phyloP scores from a whole-genome alignment of 2,888 invertebrate species.

The Rhimphoctona megacephalus region DNA sequence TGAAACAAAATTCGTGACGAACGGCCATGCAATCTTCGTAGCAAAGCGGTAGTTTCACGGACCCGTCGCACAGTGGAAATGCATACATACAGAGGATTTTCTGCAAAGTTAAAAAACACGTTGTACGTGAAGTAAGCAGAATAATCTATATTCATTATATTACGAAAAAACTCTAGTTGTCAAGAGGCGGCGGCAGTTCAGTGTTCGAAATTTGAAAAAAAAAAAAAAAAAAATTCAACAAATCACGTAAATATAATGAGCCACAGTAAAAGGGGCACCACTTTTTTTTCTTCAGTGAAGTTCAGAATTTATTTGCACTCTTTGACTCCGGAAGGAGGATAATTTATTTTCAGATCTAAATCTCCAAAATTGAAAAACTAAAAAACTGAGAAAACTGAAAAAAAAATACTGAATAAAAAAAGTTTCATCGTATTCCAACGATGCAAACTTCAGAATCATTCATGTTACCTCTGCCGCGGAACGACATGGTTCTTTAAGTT shows the following conservation, averaged over 20 bases:
- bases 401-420: not conserved
- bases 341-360: not conserved
- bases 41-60: conserved; percentile 92
- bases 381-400: not conserved
- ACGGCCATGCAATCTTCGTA: conserved; percentile 98
- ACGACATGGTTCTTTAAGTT: conserved; percentile 93
- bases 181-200: no score
- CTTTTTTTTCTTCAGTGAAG: not conserved
- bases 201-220: no score
- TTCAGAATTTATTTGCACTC: no score
- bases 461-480: conserved; percentile 91
- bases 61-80: conserved; percentile 94
- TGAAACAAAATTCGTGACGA: conserved; percentile 95
- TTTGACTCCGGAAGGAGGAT: no score
- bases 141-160: no score
- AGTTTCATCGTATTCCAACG: not conserved
- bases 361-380: not conserved
- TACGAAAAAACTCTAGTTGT: no score
- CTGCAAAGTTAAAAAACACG: conserved; percentile 80
- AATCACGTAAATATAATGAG: not conserved
- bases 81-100: conserved; percentile 96
- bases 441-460: not conserved
- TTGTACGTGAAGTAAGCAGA: no score
- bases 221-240: not conserved
- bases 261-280: not conserved